phyloP scores from a whole-genome alignment of 1,140 invertebrate species.

The Drosophila orena region DNA sequence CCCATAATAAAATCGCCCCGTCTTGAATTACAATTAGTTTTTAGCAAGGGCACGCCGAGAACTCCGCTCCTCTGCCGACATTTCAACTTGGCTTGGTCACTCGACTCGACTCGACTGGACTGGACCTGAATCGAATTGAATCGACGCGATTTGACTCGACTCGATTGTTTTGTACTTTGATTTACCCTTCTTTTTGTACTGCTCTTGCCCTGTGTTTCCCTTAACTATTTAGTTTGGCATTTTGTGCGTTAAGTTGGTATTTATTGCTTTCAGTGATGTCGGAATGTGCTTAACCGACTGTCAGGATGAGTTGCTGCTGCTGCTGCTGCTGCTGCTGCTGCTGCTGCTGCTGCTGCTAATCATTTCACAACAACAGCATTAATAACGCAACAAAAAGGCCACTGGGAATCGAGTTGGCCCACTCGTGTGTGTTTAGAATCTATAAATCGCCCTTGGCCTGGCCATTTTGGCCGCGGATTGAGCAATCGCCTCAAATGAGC shows the following conservation, averaged over 20 bases:
- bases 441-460: conserved; percentile 60
- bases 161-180: conserved; percentile 19
- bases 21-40: conserved; percentile 85
- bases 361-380: conserved; percentile 74
- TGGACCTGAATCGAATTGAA: too few species aligned
- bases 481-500: conserved; percentile 19
- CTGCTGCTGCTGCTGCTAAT: conserved; percentile 59
- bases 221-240: conserved; percentile 84
- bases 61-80: conserved; percentile 13
- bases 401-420: conserved; percentile 55
- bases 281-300: conserved; percentile 75
- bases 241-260: conserved; percentile 85
- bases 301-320: conserved; percentile 68
- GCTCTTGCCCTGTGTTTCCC: conserved; percentile 34
- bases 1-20: conserved; percentile 85
- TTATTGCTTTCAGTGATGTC: conserved; percentile 84
- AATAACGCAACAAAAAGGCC: conserved; percentile 65
- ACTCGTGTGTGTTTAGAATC: conserved; percentile 66
- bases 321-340: conserved; percentile 9
- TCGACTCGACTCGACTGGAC: not conserved
- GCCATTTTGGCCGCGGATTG: conserved; percentile 25
- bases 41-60: conserved; percentile 57
- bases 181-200: conserved; percentile 30
- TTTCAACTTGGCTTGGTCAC: conserved; percentile 20
- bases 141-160: not conserved